These are phyloP conservation scores for Potamarius usumacintae DNA, from an alignment of 2,113 vertebrate species.

Conservation along the genomic window DNA sequence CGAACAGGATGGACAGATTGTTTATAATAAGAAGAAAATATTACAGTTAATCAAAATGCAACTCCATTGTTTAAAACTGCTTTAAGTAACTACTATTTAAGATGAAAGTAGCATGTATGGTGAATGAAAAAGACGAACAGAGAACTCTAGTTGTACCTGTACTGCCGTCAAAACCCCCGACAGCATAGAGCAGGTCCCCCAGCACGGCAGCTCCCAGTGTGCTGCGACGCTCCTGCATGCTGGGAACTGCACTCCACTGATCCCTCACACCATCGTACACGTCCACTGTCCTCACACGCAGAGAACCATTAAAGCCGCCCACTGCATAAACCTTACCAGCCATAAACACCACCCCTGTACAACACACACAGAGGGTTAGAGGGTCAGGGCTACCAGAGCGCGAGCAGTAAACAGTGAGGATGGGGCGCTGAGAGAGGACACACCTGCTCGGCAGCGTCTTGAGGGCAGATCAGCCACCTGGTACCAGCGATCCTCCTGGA, in stretches of 20 bases:
- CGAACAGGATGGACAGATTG: background rate
- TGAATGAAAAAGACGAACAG: background rate
- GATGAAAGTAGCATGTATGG: too few species aligned
- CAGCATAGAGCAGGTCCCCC: slow-evolving; percentile 89
- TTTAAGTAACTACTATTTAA: background rate
- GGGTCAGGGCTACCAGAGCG: background rate
- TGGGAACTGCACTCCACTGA: slow-evolving; percentile 88
- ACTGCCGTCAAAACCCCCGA: slow-evolving; percentile 94
- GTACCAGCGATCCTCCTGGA: slow-evolving; percentile 94
- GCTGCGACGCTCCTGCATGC: slow-evolving; percentile 94
- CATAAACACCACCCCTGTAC: slow-evolving; percentile 91
- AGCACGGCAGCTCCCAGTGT: slow-evolving; percentile 89
- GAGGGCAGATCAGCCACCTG: slow-evolving; percentile 93
- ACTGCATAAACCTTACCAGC: slow-evolving; percentile 87
- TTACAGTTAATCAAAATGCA: background rate
- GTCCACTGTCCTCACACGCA: slow-evolving; percentile 90
- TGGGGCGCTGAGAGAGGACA: background rate
- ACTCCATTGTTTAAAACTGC: background rate
- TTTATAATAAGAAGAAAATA: background rate
- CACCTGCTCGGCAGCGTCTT: slow-evolving; percentile 90
- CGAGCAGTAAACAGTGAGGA: background rate
- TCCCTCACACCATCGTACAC: slow-evolving; percentile 86
- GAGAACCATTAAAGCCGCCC: slow-evolving; percentile 90
- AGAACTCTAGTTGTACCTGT: slow-evolving; percentile 75
- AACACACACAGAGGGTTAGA: background rate